Evolutionary conservation across 2,797 vertebrate genomes (phyloP).

Genomic region (Okamejei kenojei): DNA sequence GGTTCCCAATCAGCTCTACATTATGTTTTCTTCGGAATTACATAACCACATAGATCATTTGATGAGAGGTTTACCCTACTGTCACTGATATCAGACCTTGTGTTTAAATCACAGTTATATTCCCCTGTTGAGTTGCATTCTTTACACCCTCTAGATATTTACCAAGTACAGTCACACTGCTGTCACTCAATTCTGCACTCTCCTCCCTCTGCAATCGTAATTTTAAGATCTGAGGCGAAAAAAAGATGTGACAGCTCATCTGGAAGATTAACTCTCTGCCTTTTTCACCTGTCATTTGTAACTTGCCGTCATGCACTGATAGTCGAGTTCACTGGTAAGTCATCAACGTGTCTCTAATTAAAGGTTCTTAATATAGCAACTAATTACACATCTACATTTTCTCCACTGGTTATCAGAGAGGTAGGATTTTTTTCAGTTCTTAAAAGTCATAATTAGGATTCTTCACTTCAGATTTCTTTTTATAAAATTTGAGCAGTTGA

Average conservation of each 20-base stretch:
- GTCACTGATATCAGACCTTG: constrained; percentile 31
- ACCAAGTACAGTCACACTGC: constrained; percentile 29
- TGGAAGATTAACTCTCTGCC: constrained; percentile 38
- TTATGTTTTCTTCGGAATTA: constrained; percentile 6
- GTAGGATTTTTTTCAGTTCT: neutral
- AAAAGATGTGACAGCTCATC: constrained; percentile 38
- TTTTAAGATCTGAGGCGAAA: constrained; percentile 27
- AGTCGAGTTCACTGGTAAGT: constrained; percentile 30
- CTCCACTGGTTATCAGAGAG: constrained; percentile 32
- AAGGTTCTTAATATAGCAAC: constrained; percentile 37
- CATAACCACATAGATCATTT: constrained; percentile 17
- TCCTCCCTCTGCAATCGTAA: constrained; percentile 30
- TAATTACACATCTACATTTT: constrained; percentile 35
- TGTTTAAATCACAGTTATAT: constrained; percentile 33
- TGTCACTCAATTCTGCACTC: constrained; percentile 16
- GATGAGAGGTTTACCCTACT: constrained; percentile 23
- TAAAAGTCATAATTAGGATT: constrained; percentile 29
- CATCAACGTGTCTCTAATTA: constrained; percentile 37
- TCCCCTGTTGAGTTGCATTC: constrained; percentile 25
- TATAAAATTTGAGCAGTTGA: neutral
- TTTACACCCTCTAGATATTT: constrained; percentile 34
- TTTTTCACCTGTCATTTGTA: constrained; percentile 38
- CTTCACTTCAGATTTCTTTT: neutral
- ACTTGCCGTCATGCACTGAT: constrained; percentile 35
- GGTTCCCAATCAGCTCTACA: neutral